A percentile compares a stretch with the other conserved stretches of the same genome.
Evolutionary conservation across 2,888 invertebrate species (phyloP).

Genomic region (Dusona sp.): DNA sequence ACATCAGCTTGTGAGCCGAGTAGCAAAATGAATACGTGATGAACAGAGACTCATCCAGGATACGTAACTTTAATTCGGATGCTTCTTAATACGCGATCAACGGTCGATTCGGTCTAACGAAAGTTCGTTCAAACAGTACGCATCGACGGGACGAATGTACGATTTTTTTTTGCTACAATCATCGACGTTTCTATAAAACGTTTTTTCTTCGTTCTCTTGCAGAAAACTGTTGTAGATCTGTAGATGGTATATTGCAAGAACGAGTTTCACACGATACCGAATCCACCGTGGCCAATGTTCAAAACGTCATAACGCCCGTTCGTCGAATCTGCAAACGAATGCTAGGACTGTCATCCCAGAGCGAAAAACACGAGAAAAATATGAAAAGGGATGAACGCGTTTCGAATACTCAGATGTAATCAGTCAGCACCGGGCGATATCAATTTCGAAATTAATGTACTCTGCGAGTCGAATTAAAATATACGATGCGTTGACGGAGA

Average conservation of each 20-base stretch:
- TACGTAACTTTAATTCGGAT: not conserved
- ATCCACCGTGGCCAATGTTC: not conserved
- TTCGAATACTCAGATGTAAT: too few relatives aligned
- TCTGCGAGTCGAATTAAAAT: constrained; percentile 39
- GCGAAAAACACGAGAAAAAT: constrained; percentile 2
- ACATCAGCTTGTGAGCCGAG: too few relatives aligned
- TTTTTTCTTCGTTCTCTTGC: not conserved
- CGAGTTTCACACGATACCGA: constrained; percentile 2
- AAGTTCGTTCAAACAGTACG: constrained; percentile 26
- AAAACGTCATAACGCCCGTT: constrained; percentile 1
- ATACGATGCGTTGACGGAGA: constrained; percentile 37
- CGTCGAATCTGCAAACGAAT: not conserved
- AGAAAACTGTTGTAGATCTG: constrained; percentile 21
- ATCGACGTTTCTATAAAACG: not conserved
- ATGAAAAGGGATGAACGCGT: not conserved
- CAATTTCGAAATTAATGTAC: too few relatives aligned
- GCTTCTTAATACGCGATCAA: constrained; percentile 12
- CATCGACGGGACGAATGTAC: constrained; percentile 13
- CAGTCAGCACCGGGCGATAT: too few relatives aligned
- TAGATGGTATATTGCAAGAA: constrained; percentile 1
- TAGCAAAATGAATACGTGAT: not conserved
- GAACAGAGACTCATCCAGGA: not conserved
- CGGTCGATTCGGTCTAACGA: constrained; percentile 5
- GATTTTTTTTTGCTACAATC: constrained; percentile 20
- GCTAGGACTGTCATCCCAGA: too few relatives aligned